These are phyloP conservation scores for Dinomys branickii DNA, from an alignment of 2,113 vertebrate species.

Conservation along the genomic window DNA sequence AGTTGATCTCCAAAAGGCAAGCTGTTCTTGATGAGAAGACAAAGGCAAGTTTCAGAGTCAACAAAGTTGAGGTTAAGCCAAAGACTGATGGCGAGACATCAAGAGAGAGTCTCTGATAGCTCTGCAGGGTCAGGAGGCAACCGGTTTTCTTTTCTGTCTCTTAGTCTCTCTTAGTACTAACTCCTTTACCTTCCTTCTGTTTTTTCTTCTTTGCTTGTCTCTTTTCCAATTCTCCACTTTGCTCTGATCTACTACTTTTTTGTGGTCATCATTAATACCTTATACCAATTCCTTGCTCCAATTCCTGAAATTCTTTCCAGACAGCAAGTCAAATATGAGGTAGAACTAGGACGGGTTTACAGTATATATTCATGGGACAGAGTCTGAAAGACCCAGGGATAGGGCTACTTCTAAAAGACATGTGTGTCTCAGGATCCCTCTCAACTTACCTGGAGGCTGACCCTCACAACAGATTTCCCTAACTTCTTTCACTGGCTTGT, in stretches of 20 bases:
- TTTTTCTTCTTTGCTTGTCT: not conserved
- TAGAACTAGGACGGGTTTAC: not conserved
- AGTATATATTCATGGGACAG: not conserved
- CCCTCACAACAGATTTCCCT: rapidly evolving
- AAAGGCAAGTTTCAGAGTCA: not conserved
- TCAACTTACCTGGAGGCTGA: not conserved
- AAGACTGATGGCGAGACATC: not conserved
- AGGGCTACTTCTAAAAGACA: not conserved
- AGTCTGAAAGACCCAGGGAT: not conserved
- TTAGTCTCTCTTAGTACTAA: not conserved
- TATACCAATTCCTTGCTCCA: not conserved
- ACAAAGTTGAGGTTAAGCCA: not conserved
- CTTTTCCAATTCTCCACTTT: not conserved
- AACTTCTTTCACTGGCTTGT: not conserved
- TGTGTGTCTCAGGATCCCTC: not conserved
- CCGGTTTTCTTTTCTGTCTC: not conserved
- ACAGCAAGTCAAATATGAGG: not conserved
- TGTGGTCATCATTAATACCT: not conserved
- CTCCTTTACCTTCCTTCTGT: not conserved
- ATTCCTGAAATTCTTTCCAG: not conserved
- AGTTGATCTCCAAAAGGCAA: not conserved
- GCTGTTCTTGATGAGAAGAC: not conserved
- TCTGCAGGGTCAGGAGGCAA: not conserved
- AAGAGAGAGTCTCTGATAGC: not conserved
- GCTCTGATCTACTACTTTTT: not conserved